Base-by-base conservation (phyloP, 2,113 vertebrate species). In the Nothocercus nigrocapillus region DNA sequence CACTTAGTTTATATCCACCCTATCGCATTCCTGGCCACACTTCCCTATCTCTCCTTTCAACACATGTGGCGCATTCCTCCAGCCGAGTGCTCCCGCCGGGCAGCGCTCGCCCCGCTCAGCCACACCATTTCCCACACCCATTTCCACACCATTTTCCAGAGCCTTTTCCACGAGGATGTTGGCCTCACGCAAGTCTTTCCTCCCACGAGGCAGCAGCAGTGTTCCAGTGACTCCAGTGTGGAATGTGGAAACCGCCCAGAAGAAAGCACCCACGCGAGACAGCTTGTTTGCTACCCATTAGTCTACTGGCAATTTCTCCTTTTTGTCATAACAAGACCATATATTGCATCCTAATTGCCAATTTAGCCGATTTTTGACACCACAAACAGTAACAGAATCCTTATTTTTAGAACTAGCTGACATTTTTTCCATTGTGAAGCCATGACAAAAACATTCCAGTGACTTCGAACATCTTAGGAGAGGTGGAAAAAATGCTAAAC, bases 41-140 rank as follows among this genome's bases (percentile, higher is more conserved):
- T 94, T 97, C 77, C 82, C 69, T 92, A 96, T 95, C 96, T 96
- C 51, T 91, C 90, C 93, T 96, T 95, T 96, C 96, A 95, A 88
- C 88, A 94, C 85, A 66, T 88, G 75, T 85, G 36, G 13, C n/a
- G 5, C 80, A 90, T 93, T 96, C 96, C 91, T 93, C 30, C 80
- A 2, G 7, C 85, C 77, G 95, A 95, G 36, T 36, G 36, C 36
- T 36, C 36, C 36, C 36, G 36, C 78, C 11, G 61, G 36, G 89
- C 88, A 82, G 82, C 56, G 34, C 80, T 82, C 80, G 14, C 67
- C 44, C 63, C 68, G 34, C 63, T 1, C 20, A 42, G 85, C 69
- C 20, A 56, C 95, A n/a, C 36, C 36, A 36, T 36, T 36, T 36
- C 36, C 36, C 36, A 36, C 36, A 36, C 54, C 54, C 54, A 30